Evolutionary conservation across 2,888 invertebrate species (phyloP).

Genomic region (Tribolium freemani): DNA sequence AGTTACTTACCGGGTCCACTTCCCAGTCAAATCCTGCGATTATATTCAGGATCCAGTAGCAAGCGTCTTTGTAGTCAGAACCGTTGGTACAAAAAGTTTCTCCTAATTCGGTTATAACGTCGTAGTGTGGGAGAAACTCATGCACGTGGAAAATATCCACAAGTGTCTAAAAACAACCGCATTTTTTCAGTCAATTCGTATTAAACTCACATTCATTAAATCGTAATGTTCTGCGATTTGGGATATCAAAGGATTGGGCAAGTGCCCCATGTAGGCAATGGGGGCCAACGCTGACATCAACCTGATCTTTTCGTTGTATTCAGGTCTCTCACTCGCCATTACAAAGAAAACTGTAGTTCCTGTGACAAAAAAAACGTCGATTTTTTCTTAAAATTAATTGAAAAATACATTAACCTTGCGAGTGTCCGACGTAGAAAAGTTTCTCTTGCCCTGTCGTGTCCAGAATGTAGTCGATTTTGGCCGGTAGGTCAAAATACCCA

Average conservation of each 20-base stretch:
- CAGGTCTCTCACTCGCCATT: slow-evolving; percentile 75
- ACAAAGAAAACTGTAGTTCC: slow-evolving; percentile 76
- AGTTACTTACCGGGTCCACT: slow-evolving; percentile 1
- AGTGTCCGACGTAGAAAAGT: slow-evolving; percentile 85
- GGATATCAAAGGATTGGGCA: slow-evolving; percentile 13
- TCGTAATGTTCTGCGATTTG: slow-evolving; percentile 4
- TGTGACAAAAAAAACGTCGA: no score
- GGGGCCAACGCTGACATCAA: slow-evolving; percentile 78
- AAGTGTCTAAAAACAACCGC: not conserved
- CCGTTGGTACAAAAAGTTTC: slow-evolving; percentile 9
- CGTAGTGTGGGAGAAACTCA: slow-evolving; percentile 30
- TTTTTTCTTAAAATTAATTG: no score
- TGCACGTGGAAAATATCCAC: not conserved
- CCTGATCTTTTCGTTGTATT: slow-evolving; percentile 76
- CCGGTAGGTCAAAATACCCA: slow-evolving; percentile 82
- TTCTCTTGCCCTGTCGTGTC: slow-evolving; percentile 71
- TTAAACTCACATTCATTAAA: not conserved
- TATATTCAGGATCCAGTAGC: slow-evolving; percentile 8
- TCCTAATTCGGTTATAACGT: slow-evolving; percentile 3
- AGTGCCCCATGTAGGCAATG: slow-evolving; percentile 68
- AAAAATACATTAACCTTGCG: no score
- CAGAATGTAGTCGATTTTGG: slow-evolving; percentile 81
- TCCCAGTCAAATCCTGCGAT: slow-evolving; percentile 30
- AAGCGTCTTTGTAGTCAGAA: slow-evolving; percentile 19
- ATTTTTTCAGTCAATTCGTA: not conserved